Evolutionary conservation across 2,888 invertebrate species (phyloP), one percentile per base, ranked within the genome.

Genomic region (Campoplex nolae): DNA sequence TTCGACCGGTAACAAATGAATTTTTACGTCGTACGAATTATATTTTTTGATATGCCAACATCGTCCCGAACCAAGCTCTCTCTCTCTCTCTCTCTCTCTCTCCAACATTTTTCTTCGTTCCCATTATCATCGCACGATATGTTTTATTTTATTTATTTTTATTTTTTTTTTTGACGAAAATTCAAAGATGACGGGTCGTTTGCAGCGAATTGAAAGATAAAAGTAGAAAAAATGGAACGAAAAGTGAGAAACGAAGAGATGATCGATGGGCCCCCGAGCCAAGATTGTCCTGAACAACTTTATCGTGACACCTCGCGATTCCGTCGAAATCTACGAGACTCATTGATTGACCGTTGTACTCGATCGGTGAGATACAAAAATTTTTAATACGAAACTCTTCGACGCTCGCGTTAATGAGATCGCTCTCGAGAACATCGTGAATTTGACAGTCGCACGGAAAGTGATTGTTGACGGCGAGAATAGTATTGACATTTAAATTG

Each of bases 391-490:
- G 95, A 74, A 94, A 94, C 32, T 92, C 92, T 35, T 86, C 89
- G 89, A 95, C 94, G 87, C 96, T 96, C 42, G 96, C 96, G 92
- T 97, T 96, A 35, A 97, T 97, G 88, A 98, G 95, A 56, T 97
- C 97, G 88, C 97, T 97, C 82, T 96, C 96, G 79, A 98, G 95
- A 51, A 98, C 96, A 83, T 97, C 96, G 92, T 97, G 97, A 74
- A 97, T 96, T 90, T 97, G 97, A 92, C 98, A 98, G 94, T 98
- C 98, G 94, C 98, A 98, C 2, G 98, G 98, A 93, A 98, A 97
- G 92, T 98, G 98, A 94, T 98, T 98, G 74, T 96, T 96, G 83
- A 96, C 95, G 91, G 97, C 96, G 91, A 96, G 96, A 86, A 98
- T 94, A 90, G 96, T 96, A 87, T 96, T 96, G 76, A 97, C 97